Evolutionary conservation across 2,888 invertebrate genomes (phyloP).

Genomic region (Sarcophaga rosellei): DNA sequence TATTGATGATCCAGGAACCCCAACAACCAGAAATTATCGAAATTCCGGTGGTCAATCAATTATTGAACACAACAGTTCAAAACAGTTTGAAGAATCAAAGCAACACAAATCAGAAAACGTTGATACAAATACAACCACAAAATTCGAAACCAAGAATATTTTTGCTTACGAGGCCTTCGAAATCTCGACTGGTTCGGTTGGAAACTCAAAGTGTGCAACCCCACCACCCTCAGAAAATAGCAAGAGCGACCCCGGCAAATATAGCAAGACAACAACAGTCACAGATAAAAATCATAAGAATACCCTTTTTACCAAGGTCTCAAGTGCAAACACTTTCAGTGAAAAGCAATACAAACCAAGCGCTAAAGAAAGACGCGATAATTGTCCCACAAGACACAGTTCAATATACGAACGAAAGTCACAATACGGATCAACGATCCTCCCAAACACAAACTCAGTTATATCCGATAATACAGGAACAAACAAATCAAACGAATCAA

Average conservation of each 20-base stretch:
- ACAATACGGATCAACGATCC: constrained; percentile 24
- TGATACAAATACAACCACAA: constrained; percentile 62
- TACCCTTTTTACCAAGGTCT: constrained; percentile 79
- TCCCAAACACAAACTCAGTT: constrained; percentile 19
- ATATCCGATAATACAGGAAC: constrained; percentile 37
- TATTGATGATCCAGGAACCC: constrained; percentile 79
- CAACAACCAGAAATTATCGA: constrained; percentile 60
- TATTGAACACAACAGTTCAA: constrained; percentile 20
- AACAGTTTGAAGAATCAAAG: constrained; percentile 28
- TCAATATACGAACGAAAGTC: constrained; percentile 38
- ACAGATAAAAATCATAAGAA: constrained; percentile 72
- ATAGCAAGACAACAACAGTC: constrained; percentile 45
- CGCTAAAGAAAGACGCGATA: constrained; percentile 60
- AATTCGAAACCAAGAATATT: constrained; percentile 64
- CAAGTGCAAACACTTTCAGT: constrained; percentile 72
- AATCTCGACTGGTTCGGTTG: constrained; percentile 52
- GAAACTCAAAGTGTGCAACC: constrained; percentile 42
- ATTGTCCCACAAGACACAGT: constrained; percentile 3
- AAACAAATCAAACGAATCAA: constrained; percentile 28
- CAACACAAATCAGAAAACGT: constrained; percentile 46
- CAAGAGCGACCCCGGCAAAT: constrained; percentile 40
- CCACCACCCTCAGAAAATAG: constrained; percentile 44
- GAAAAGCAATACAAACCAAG: constrained; percentile 72
- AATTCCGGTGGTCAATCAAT: constrained; percentile 40
- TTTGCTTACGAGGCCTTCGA: constrained; percentile 67